Conservation (phyloP, 2,888 invertebrate genomes). For the Campoplex capitator region DNA sequence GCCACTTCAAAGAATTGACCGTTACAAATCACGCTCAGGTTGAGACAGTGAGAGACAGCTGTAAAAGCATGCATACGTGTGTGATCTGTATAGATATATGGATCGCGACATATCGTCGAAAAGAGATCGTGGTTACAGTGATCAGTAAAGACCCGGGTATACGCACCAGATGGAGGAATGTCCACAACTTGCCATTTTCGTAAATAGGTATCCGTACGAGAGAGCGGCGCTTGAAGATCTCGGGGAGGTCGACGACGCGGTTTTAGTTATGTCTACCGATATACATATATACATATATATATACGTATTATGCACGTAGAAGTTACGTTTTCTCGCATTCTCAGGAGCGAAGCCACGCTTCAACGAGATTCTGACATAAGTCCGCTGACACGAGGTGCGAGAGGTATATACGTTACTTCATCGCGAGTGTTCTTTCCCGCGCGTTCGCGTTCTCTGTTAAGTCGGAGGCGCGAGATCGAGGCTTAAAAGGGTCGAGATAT, state of each 20-base stretch:
- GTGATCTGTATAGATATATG: slow-evolving; percentile 35
- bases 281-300: background rate
- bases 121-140: slow-evolving; percentile 56
- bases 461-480: slow-evolving; percentile 50
- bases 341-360: slow-evolving; percentile 61
- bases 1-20: slow-evolving; percentile 72
- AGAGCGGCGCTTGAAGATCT: slow-evolving; percentile 34
- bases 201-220: slow-evolving; percentile 54
- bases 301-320: slow-evolving; percentile 25
- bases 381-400: slow-evolving; percentile 72
- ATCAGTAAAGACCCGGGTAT: slow-evolving; percentile 69
- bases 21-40: slow-evolving; percentile 75
- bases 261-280: background rate
- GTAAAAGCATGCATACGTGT: slow-evolving; percentile 23
- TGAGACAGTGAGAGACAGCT: slow-evolving; percentile 64
- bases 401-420: slow-evolving; percentile 76
- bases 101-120: slow-evolving; percentile 59
- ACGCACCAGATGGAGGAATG: slow-evolving; percentile 74
- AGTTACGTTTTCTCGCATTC: slow-evolving; percentile 59
- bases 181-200: slow-evolving; percentile 77
- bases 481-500: slow-evolving; percentile 81
- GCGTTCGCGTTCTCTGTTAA: slow-evolving; percentile 32
- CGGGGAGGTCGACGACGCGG: slow-evolving; percentile 47
- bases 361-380: slow-evolving; percentile 79
- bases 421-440: slow-evolving; percentile 67